Conservation (phyloP, 2,113 vertebrate species). For the Cettia cetti region DNA sequence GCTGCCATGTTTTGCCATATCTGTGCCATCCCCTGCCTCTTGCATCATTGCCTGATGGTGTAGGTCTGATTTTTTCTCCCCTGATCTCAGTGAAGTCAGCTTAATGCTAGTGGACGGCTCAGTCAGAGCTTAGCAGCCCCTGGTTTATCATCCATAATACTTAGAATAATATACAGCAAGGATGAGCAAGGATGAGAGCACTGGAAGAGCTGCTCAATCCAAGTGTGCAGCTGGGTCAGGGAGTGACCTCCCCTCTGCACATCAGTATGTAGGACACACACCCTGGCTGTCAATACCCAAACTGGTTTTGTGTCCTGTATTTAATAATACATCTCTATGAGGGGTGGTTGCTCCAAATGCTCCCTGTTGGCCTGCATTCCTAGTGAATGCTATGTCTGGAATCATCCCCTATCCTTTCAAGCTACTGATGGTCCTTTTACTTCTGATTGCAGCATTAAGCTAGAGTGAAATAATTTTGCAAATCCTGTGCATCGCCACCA, state of each 20-base stretch:
- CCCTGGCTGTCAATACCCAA: not conserved
- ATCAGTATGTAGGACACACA: not conserved
- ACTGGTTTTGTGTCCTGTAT: not conserved
- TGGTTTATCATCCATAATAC: not conserved
- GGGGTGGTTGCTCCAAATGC: not conserved
- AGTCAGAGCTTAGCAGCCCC: not conserved
- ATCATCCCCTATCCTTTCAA: not conserved
- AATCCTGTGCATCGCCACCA: fast-evolving
- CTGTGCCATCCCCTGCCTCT: not conserved
- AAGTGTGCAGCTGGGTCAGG: not conserved
- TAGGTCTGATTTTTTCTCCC: not conserved
- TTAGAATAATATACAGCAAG: not conserved
- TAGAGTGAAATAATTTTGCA: not conserved
- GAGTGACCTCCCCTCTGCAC: not conserved
- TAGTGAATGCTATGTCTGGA: not conserved
- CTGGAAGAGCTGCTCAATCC: fast-evolving
- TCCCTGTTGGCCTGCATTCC: not conserved
- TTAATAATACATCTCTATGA: not conserved
- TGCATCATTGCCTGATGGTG: fast-evolving
- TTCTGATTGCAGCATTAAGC: not conserved
- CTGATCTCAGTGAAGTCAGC: not conserved
- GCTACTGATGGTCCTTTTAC: not conserved
- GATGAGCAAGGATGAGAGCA: not conserved
- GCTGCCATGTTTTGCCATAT: not conserved
- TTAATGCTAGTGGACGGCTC: not conserved